Evolutionary conservation across 2,888 invertebrate species (phyloP), one percentile per base, ranked within the genome.

Genomic region (Epistrophella euchroma): DNA sequence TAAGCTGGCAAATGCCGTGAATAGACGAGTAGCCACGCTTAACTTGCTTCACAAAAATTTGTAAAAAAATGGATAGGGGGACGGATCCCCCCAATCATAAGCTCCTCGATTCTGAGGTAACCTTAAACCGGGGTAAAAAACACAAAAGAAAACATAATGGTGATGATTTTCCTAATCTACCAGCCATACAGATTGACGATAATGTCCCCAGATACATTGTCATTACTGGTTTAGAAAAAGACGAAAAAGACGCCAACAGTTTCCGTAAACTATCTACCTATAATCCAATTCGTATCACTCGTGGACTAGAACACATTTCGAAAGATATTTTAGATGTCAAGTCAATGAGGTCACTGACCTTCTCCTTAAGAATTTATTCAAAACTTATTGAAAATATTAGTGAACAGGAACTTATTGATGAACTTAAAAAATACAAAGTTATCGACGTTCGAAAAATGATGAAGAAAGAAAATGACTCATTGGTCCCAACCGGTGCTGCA

Each of bases 281-380:
- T 19, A 64, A 64, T 45, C 64, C 64, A 9, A 28, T 47, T 45
- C 50, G n/a, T 52, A 68, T 68, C 22, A 55, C 55, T 43, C 11
- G 55, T 2, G 55, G 43, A 9, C 17, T 55, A 35, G 55, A 70
- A 13, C 28, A 28, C 28, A 28, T 28, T 5, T 28, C 28, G 5
- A 28, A 4, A 28, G 28, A 28, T 5, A 28, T 28, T 5, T 28
- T 28, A 28, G 28, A 28, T 4, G 28, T 28, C 6, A 28, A 28
- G 28, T 28, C 28, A 28, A 28, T 28, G 28, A 28, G 28, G 6
- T 28, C 28, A 28, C 0, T 4, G 4, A 6, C 4, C 28, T 28
- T 28, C 5, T 6, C 6, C 28, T 5, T 28, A 28, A 28, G 28
- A 28, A 28, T 28, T 28, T 28, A 28, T 28, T 28, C 28, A 5